A percentile compares a stretch with the other conserved stretches of the same genome.
phyloP scores from a whole-genome alignment of 2,888 invertebrate species.

The Sinotaia quadrata region DNA sequence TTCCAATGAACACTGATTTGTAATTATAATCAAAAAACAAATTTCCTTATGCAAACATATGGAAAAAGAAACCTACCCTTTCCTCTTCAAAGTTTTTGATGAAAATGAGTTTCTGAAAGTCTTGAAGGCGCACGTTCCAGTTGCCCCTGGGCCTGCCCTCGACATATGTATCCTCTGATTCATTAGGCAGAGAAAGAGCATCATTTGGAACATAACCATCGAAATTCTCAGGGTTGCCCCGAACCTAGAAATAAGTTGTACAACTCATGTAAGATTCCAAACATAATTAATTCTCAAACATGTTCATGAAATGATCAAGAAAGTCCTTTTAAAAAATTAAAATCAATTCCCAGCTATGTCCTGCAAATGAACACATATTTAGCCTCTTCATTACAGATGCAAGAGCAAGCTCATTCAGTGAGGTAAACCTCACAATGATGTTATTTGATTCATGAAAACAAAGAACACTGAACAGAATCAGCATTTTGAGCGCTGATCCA shows the following conservation, averaged over 20 bases:
- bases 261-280: neutral
- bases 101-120: conserved; percentile 87
- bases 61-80: conserved; percentile 73
- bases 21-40: neutral
- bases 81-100: conserved; percentile 85
- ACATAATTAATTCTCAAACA: neutral
- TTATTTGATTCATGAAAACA: too few species aligned
- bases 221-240: conserved; percentile 61
- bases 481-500: too few species aligned
- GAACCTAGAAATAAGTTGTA: conserved; percentile 50
- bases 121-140: conserved; percentile 79
- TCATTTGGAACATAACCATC: conserved; percentile 55
- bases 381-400: too few species aligned
- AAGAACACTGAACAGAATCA: too few species aligned
- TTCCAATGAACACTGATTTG: too few species aligned
- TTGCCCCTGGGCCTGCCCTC: conserved; percentile 68
- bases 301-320: neutral
- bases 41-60: neutral
- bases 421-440: too few species aligned
- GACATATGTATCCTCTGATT: conserved; percentile 45
- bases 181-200: conserved; percentile 59
- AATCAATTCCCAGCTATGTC: too few species aligned
- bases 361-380: too few species aligned
- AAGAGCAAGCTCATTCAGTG: too few species aligned
- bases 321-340: too few species aligned